Evolutionary conservation across 2,113 vertebrate species (phyloP).

Genomic region (Ciconia boyciana): DNA sequence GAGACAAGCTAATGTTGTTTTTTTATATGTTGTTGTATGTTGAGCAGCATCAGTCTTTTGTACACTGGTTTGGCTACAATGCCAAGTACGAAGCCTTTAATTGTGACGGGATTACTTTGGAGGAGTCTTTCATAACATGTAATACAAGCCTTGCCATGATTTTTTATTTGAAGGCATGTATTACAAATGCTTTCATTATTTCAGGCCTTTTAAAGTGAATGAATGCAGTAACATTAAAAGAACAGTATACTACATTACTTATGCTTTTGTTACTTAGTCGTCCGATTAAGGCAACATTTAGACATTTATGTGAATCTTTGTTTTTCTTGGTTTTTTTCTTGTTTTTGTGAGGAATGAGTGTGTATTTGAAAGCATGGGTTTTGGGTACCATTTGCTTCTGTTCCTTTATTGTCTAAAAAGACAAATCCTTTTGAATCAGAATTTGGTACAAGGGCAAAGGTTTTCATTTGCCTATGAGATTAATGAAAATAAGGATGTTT

Average conservation of each 20-base stretch:
- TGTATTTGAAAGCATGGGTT: not conserved
- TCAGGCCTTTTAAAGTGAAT: not conserved
- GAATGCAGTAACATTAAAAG: not conserved
- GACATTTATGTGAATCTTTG: not conserved
- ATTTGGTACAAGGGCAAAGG: not conserved
- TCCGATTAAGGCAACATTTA: not conserved
- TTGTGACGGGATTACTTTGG: not conserved
- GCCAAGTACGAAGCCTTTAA: not conserved
- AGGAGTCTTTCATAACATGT: not conserved
- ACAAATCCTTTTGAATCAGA: not conserved
- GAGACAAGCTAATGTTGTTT: not conserved
- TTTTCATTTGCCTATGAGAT: not conserved
- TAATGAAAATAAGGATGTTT: not conserved
- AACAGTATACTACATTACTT: not conserved
- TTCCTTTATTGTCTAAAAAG: not conserved
- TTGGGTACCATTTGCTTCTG: not conserved
- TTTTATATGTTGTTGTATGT: not conserved
- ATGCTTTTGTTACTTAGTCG: not conserved
- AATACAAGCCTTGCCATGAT: not conserved
- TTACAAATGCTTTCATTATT: constrained; percentile 36
- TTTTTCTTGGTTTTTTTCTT: not conserved
- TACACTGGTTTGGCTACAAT: not conserved
- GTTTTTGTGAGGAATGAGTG: not conserved
- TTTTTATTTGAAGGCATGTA: constrained; percentile 14
- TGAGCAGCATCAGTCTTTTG: not conserved